These are phyloP conservation scores for Ctenoplectra terminalis DNA, from an alignment of 1,140 invertebrate species.

Conservation along the genomic window DNA sequence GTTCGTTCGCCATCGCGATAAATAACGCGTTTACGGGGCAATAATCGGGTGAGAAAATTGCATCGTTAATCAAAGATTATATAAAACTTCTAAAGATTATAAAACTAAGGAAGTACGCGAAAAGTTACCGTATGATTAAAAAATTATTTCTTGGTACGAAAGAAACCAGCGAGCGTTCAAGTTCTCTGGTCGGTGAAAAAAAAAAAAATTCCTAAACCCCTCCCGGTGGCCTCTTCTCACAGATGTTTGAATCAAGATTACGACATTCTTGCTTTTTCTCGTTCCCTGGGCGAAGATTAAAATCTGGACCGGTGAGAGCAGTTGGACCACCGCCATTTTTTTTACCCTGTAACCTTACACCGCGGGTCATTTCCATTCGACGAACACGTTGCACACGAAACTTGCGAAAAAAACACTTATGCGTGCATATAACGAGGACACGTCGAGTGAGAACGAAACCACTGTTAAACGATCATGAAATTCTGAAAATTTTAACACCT, in stretches of 20 bases:
- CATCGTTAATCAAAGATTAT: background rate
- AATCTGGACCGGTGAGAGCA: constrained; percentile 53
- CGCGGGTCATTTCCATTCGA: constrained; percentile 39
- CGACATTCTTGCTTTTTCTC: constrained; percentile 57
- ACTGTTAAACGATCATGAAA: background rate
- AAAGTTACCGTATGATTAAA: background rate
- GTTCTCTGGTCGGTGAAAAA: background rate
- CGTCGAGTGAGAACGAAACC: background rate
- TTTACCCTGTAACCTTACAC: constrained; percentile 37
- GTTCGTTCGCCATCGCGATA: background rate
- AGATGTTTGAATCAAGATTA: constrained; percentile 59
- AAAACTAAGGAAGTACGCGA: no score
- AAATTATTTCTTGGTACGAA: background rate
- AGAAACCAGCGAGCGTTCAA: background rate
- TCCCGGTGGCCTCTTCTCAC: constrained; percentile 19
- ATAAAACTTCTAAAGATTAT: background rate
- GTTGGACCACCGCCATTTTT: constrained; percentile 39
- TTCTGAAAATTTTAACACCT: background rate
- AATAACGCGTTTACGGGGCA: background rate
- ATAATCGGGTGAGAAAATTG: background rate
- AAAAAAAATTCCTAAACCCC: constrained; percentile 27
- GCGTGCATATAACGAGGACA: background rate
- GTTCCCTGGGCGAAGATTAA: constrained; percentile 40
- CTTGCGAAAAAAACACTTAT: constrained; percentile 6
- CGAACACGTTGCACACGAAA: constrained; percentile 8